Percentiles rank a stretch among this genome's conserved stretches.
Evolutionary conservation across 2,797 vertebrate species (phyloP).

Genomic region (Chromobotia macracanthus): DNA sequence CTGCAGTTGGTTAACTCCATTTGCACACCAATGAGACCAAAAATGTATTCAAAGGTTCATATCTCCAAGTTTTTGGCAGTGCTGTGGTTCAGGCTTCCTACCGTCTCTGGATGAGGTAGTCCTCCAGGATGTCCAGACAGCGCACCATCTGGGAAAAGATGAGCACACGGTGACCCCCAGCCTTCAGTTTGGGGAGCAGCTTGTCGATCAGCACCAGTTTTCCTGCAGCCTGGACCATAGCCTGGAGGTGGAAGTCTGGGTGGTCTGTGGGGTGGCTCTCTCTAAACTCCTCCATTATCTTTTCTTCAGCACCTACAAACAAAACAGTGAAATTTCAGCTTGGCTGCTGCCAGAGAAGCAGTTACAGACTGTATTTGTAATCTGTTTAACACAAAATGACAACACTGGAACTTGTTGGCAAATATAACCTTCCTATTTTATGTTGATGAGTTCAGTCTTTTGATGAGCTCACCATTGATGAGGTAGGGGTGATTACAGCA

Average conservation of each 20-base stretch:
- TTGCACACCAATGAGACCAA: not conserved
- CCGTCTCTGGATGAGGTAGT: conserved; percentile 99
- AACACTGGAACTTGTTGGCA: not conserved
- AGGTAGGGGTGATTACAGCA: conserved; percentile 99
- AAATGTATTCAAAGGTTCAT: not conserved
- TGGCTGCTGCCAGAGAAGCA: not conserved
- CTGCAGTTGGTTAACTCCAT: not conserved
- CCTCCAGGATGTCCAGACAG: conserved; percentile 98
- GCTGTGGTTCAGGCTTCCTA: conserved; percentile 57
- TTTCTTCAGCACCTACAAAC: conserved; percentile 92
- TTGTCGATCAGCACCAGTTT: conserved; percentile 99
- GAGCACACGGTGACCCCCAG: conserved; percentile 95
- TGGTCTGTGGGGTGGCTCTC: conserved; percentile 89
- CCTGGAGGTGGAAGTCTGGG: conserved; percentile 96
- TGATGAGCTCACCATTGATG: conserved; percentile 86
- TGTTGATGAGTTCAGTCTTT: not conserved
- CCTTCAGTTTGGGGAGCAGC: conserved; percentile 98
- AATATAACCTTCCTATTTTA: not conserved
- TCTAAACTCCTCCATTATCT: conserved; percentile 98
- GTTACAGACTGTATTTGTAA: not conserved
- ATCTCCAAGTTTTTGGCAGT: not conserved
- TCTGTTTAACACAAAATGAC: too few species aligned
- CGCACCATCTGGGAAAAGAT: conserved; percentile 99
- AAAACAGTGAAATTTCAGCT: not conserved
- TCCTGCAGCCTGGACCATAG: conserved; percentile 97